These are phyloP conservation scores for Steatornis caripensis DNA, from an alignment of 2,113 vertebrate species.

Conservation along the genomic window DNA sequence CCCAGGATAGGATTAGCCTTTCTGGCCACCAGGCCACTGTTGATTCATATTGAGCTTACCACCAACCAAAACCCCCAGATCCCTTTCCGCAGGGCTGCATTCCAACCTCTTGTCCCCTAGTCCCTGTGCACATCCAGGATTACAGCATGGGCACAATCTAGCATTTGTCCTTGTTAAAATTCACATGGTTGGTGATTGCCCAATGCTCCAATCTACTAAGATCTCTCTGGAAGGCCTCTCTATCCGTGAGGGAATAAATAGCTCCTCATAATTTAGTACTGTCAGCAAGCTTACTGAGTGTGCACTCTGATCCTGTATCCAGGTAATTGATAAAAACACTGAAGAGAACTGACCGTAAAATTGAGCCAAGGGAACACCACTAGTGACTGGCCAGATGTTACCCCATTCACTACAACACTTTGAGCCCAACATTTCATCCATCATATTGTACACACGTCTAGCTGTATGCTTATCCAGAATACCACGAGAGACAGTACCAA, in stretches of 20 bases:
- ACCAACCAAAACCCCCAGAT: background rate
- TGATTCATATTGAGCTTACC: background rate
- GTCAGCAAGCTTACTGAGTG: background rate
- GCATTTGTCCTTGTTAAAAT: too few species aligned
- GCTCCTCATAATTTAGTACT: background rate
- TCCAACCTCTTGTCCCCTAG: background rate
- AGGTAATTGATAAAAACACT: too few species aligned
- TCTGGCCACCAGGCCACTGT: background rate
- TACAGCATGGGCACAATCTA: background rate
- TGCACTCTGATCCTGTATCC: too few species aligned
- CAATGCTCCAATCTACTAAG: background rate
- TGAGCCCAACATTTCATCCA: background rate
- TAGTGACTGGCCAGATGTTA: background rate
- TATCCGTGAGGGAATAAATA: background rate
- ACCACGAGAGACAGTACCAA: background rate
- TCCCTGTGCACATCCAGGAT: background rate
- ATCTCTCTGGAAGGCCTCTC: background rate
- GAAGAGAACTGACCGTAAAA: background rate
- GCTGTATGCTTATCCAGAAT: background rate
- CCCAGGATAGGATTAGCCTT: background rate
- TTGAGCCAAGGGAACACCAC: background rate
- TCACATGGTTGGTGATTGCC: background rate
- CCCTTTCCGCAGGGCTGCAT: background rate
- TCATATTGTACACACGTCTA: background rate
- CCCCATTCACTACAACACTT: background rate